Base-by-base conservation (phyloP, 2,888 invertebrate species). In the Rhamnusium bicolor region DNA sequence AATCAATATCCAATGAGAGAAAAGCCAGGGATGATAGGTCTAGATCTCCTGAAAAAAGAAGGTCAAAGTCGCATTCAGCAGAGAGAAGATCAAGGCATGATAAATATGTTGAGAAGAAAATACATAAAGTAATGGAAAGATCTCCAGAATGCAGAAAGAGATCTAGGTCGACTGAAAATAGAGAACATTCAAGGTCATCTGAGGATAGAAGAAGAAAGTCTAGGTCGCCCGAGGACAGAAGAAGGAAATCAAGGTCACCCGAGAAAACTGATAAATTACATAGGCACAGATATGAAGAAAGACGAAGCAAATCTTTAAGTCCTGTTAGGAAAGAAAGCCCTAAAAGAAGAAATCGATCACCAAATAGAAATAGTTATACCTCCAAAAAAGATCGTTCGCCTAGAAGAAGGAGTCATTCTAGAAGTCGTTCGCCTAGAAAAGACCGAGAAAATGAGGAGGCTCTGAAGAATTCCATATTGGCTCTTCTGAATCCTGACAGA, bases 31-130 rank as follows among this genome's bases (percentile, higher is more conserved):
- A 29, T 14, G 24, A 68, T 46, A 65, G 21, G 12, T 65, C 56
- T 12, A 46, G 61, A 40, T 67, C 66, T 14, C 24, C n/a, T 40
- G 32, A 63, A 47, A 40, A 49, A 24, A 70, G 54, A 32, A 70
- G 62, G 27, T 75, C 76, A 21, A 62, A 54, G 21, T 75, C 76
- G 18, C 60, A 47, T 19, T 67, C 70, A 29, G 24, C 62, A 29
- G 16, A 68, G 8, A 75, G 74, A 32, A 29, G 46, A 0, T 80
- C 84, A 1, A 82, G 83, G 67, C 83, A 84, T 53, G 86, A 85
- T 1, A 81, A 85, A 2, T 14, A 66, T 54, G 18, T 19, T 4
- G 19, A 24, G 10, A 68, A 49, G 62, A 53, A 40, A 62, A 16
- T 19, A 32, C 61, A 24, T 18, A 54, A 60, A 54, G 29, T 32